phyloP scores from a whole-genome alignment of 2,888 invertebrate species.

The Minunthozetes semirufus region DNA sequence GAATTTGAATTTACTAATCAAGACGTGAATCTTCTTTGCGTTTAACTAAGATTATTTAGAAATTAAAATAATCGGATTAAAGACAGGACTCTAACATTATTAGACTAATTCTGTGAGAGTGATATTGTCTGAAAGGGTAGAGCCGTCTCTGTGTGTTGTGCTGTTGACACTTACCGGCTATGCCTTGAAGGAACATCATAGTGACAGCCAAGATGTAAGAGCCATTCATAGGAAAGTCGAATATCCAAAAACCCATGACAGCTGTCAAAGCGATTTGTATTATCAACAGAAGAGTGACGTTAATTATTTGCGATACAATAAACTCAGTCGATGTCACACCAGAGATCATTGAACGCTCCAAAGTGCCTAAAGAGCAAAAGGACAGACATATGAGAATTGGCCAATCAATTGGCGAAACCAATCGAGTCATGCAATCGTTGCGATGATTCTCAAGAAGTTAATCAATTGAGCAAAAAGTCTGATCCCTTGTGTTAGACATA shows the following conservation, averaged over 20 bases:
- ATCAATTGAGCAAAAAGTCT: too few species aligned
- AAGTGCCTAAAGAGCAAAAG: conserved; percentile 21
- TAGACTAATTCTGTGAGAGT: too few species aligned
- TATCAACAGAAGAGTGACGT: conserved; percentile 90
- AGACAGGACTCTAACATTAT: too few species aligned
- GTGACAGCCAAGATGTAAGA: conserved; percentile 74
- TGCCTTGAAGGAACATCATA: conserved; percentile 77
- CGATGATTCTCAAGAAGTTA: too few species aligned
- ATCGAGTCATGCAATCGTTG: too few species aligned
- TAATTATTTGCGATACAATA: conserved; percentile 83
- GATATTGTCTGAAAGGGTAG: too few species aligned
- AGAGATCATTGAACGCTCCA: conserved; percentile 51
- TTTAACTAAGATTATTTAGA: too few species aligned
- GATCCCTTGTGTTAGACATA: too few species aligned
- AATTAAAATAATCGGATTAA: too few species aligned
- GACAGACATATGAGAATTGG: not conserved
- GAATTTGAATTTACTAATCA: too few species aligned
- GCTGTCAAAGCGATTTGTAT: conserved; percentile 77
- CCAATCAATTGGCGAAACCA: too few species aligned
- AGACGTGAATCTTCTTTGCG: too few species aligned
- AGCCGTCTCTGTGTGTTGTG: not conserved
- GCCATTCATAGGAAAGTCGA: conserved; percentile 81
- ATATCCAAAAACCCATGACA: conserved; percentile 82
- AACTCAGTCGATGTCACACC: conserved; percentile 87
- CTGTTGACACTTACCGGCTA: conserved; percentile 60